Conservation (phyloP, 2,797 vertebrate species). For the Spheniscus humboldti region DNA sequence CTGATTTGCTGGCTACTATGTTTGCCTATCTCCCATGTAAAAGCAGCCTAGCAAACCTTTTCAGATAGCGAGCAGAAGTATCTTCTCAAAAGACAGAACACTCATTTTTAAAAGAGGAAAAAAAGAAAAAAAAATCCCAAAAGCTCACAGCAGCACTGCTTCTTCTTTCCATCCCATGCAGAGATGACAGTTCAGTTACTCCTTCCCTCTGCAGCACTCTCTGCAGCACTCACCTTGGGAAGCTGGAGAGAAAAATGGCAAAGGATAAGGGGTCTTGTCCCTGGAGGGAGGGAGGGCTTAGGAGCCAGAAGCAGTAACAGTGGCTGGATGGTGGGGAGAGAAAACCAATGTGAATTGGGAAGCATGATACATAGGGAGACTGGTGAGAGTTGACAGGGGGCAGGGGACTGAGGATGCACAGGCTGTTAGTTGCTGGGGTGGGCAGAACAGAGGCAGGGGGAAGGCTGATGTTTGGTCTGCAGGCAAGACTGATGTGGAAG, state of each 20-base stretch:
- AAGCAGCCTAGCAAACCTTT: neutral
- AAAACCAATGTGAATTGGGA: neutral
- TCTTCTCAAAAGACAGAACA: neutral
- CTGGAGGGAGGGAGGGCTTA: neutral
- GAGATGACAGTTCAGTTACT: neutral
- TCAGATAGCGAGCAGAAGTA: neutral
- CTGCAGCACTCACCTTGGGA: neutral
- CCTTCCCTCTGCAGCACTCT: neutral
- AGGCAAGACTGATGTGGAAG: neutral
- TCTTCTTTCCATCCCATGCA: neutral
- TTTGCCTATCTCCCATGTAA: neutral
- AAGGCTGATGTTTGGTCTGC: neutral
- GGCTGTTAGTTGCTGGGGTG: neutral
- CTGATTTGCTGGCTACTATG: neutral
- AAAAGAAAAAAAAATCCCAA: neutral
- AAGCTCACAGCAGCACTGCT: neutral
- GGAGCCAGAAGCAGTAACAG: neutral
- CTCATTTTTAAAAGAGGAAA: neutral
- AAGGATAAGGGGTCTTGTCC: neutral
- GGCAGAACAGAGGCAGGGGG: neutral
- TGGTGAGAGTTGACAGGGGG: fast-evolving
- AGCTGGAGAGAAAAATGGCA: neutral
- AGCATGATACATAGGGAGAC: neutral
- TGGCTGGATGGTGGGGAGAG: neutral
- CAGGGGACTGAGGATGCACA: neutral